Percentiles rank a stretch among this genome's conserved stretches.
Evolutionary conservation across 2,113 vertebrate genomes (phyloP).

Genomic region (Tringa solitaria): DNA sequence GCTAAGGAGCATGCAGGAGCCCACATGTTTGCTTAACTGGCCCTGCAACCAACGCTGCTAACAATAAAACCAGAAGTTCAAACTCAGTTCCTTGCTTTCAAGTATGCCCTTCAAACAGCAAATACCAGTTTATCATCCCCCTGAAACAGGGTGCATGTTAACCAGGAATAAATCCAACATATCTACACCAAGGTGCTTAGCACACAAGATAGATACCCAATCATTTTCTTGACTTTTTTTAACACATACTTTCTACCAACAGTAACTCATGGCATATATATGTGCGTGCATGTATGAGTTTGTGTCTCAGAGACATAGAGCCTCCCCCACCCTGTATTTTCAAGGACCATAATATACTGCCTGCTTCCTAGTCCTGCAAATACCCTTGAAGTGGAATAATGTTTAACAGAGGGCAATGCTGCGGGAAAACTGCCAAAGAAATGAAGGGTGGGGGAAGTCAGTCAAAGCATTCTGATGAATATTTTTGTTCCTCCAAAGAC

Average conservation of each 20-base stretch:
- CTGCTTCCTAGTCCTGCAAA: constrained; percentile 64
- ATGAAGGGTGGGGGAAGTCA: constrained; percentile 42
- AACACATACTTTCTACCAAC: not conserved
- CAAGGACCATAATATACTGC: constrained; percentile 35
- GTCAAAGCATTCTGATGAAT: constrained; percentile 45
- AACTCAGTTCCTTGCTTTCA: constrained; percentile 64
- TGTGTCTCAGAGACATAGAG: not conserved
- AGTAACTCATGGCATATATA: not conserved
- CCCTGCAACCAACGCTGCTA: constrained; percentile 45
- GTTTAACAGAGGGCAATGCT: constrained; percentile 61
- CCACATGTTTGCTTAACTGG: constrained; percentile 62
- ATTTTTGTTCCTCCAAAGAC: constrained; percentile 59
- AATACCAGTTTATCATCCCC: constrained; percentile 48
- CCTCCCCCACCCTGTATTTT: not conserved
- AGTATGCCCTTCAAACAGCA: constrained; percentile 61
- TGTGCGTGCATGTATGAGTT: not conserved
- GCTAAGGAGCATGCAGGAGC: constrained; percentile 51
- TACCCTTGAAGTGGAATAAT: constrained; percentile 67
- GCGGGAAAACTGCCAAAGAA: constrained; percentile 31
- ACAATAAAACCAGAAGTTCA: constrained; percentile 70
- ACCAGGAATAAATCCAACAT: not conserved
- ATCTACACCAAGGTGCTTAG: not conserved
- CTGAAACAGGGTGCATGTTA: constrained; percentile 8
- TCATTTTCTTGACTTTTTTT: not conserved
- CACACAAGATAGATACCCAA: not conserved